Base-by-base conservation (phyloP, 2,888 invertebrate genomes). In the Aquatica leii region DNA sequence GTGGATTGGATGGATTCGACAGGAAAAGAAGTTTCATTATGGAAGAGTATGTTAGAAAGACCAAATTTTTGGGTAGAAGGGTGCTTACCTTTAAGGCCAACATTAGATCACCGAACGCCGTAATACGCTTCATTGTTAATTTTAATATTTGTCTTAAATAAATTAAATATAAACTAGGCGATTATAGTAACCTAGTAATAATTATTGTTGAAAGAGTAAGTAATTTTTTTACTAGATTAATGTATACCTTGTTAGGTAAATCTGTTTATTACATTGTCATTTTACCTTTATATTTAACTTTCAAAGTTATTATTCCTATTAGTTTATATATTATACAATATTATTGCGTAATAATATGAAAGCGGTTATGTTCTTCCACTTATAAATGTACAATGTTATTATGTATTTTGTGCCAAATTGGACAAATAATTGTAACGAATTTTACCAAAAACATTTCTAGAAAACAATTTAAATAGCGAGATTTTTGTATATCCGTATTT, bases 51-150 rank as follows among this genome's bases (percentile, higher is more conserved):
- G 96, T 83, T 97, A 77, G 94, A 95, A 76, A 85, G 93, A 66
- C 97, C 97, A 31, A 96, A 96, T 82, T 92, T 95, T 81, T 98
- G 98, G 98, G 95, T 97, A n/a, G 97, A 98, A 82, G 95, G 95
- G 62, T 94, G 93, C 63, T 84, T 98, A 48, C 88, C 92, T 2
- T 85, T 98, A 41, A 85, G 97, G 75, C 90, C 96, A 49, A 91
- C 91, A 62, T 84, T 93, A 58, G 89, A 89, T 73, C 84, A 86
- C 76, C 83, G 81, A 62, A 71, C 76, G 74, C 52, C 78, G 77
- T 64, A 56, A 60, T 59, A 31, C 48, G 40, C 40, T 58, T 57
- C 18, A 56, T 56, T 56, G 24, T 2, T 58, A 24, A 18, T 41
- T 54, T 48, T 60, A 46, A 18, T 12, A 17, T 59, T n/a, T 59